Evolutionary conservation across 2,113 vertebrate genomes (phyloP).

Genomic region (Myotis yumanensis): DNA sequence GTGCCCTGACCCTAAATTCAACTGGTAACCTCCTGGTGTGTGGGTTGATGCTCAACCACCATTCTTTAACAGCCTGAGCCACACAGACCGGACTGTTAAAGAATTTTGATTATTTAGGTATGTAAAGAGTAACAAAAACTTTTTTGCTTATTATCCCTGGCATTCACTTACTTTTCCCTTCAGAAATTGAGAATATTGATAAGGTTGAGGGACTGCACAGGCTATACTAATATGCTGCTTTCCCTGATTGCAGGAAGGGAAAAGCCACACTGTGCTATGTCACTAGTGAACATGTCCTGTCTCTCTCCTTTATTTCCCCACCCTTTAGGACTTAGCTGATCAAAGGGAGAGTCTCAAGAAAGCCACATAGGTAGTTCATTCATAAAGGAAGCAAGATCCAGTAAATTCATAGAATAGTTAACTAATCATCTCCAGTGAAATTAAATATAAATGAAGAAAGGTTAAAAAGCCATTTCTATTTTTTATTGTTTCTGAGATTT

Average conservation of each 20-base stretch:
- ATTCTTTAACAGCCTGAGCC: no score
- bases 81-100: not conserved
- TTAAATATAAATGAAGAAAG: not conserved
- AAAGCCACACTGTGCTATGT: not conserved
- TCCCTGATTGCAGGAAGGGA: not conserved
- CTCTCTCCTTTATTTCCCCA: not conserved
- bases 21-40: no score
- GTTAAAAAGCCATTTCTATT: not conserved
- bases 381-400: not conserved
- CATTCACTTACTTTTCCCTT: not conserved
- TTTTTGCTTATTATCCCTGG: not conserved
- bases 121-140: not conserved
- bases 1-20: no score
- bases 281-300: not conserved
- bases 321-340: not conserved
- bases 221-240: not conserved
- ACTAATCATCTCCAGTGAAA: not conserved
- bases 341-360: not conserved
- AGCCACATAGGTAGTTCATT: not conserved
- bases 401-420: not conserved
- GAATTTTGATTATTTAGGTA: not conserved
- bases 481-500: conserved; percentile 3
- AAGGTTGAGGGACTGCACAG: not conserved
- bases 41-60: no score
- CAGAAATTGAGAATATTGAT: not conserved